A percentile compares a stretch with the other conserved stretches of the same genome.
phyloP scores from a whole-genome alignment of 2,113 vertebrate genomes.

The Perca fluviatilis region DNA sequence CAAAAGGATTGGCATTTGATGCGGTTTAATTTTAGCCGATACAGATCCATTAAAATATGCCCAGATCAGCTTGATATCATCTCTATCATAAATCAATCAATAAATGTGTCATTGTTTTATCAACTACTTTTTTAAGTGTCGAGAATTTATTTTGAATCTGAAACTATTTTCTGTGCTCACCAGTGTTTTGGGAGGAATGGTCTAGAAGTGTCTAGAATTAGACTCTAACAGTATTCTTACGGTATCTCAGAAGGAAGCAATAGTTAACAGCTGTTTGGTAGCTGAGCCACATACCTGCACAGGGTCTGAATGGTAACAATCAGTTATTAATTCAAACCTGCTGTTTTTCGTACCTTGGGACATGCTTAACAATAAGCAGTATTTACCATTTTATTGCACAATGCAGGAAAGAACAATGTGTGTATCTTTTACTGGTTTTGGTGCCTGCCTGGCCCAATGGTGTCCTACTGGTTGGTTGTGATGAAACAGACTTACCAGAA shows the following conservation, averaged over 20 bases:
- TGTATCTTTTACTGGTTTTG: not conserved
- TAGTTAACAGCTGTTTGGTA: conserved; percentile 9
- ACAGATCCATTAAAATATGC: too few relatives aligned
- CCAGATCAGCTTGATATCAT: too few relatives aligned
- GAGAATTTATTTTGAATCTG: not conserved
- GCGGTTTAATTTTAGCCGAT: too few relatives aligned
- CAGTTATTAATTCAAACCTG: not conserved
- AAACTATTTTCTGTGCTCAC: not conserved
- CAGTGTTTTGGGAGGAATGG: not conserved
- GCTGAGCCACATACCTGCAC: conserved; percentile 20
- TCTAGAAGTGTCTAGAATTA: not conserved
- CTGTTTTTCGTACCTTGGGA: not conserved
- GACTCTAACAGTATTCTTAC: not conserved
- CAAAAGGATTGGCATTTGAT: too few relatives aligned
- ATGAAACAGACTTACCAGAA: not conserved
- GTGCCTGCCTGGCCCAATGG: not conserved
- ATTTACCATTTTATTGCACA: not conserved
- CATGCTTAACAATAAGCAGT: not conserved
- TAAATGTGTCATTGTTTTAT: not conserved
- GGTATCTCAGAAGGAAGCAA: not conserved
- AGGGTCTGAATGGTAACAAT: not conserved
- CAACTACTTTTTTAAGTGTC: not conserved
- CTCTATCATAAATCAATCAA: too few relatives aligned
- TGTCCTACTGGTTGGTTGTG: not conserved
- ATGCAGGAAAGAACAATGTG: not conserved